These are phyloP conservation scores for Sciurus vulgaris DNA, from an alignment of 2,797 vertebrate genomes.

Conservation along the genomic window DNA sequence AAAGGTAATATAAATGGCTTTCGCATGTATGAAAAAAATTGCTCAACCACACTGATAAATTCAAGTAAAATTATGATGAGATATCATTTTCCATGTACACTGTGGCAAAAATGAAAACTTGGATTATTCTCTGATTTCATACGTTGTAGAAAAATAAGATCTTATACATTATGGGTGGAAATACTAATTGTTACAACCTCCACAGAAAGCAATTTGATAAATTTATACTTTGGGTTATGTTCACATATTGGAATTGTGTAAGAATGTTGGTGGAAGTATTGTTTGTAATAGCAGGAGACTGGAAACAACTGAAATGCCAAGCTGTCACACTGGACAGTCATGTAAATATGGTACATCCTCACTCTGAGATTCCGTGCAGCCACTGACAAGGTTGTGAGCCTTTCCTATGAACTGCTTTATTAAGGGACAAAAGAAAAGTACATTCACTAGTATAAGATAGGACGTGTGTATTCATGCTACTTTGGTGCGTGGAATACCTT, in stretches of 20 bases:
- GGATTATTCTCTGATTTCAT: background rate
- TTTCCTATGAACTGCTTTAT: background rate
- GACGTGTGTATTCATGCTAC: background rate
- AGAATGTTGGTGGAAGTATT: background rate
- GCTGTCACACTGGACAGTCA: background rate
- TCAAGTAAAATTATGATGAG: background rate
- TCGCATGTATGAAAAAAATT: background rate
- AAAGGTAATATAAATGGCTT: background rate
- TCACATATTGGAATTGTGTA: background rate
- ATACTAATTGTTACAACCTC: background rate
- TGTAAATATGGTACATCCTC: background rate
- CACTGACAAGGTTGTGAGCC: background rate
- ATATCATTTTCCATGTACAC: background rate
- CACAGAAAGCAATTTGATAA: background rate
- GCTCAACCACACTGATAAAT: background rate
- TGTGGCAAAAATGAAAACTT: constrained; percentile 22
- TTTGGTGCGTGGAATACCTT: background rate
- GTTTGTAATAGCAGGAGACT: background rate
- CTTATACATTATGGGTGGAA: background rate
- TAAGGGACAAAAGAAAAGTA: background rate
- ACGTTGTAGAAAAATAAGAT: background rate
- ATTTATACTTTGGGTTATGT: background rate
- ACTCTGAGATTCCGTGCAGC: background rate
- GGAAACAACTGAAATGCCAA: background rate
- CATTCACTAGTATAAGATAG: background rate